Percentiles rank a stretch among this genome's conserved stretches.
phyloP scores from a whole-genome alignment of 2,888 invertebrate genomes.

The Noctua fimbriata region DNA sequence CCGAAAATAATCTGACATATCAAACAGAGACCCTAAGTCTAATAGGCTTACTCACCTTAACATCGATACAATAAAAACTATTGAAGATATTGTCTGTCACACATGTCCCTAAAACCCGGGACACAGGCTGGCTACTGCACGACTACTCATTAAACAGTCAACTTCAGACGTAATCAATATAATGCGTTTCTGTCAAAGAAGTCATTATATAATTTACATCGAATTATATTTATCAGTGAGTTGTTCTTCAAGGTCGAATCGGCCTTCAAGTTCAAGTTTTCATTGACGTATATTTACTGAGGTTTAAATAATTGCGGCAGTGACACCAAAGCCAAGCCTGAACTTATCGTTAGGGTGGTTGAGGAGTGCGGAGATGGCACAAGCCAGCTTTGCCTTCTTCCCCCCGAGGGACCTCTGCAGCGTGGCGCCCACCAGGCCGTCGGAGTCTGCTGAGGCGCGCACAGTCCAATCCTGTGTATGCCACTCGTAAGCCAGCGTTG shows the following conservation, averaged over 20 bases:
- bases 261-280: conserved; percentile 3
- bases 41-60: neutral
- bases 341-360: conserved; percentile 89
- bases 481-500: conserved; percentile 86
- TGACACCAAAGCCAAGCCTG: conserved; percentile 85
- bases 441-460: conserved; percentile 85
- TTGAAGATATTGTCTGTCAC: neutral
- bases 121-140: neutral
- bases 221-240: conserved; percentile 8
- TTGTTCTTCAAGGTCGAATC: neutral
- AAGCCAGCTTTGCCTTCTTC: conserved; percentile 80
- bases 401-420: conserved; percentile 84
- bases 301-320: conserved; percentile 79
- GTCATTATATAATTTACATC: conserved; percentile 14
- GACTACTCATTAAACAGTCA: conserved; percentile 4
- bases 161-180: conserved; percentile 15
- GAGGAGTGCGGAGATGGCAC: conserved; percentile 85
- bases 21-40: neutral
- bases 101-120: neutral
- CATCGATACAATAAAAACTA: neutral
- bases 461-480: conserved; percentile 83
- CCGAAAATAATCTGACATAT: conserved; percentile 19
- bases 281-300: conserved; percentile 10
- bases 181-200: conserved; percentile 26
- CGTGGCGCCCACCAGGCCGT: conserved; percentile 86